Percentiles rank a stretch among this genome's conserved stretches.
These are phyloP conservation scores for Byasa hedistus DNA, from an alignment of 2,888 invertebrate species.

Conservation along the genomic window DNA sequence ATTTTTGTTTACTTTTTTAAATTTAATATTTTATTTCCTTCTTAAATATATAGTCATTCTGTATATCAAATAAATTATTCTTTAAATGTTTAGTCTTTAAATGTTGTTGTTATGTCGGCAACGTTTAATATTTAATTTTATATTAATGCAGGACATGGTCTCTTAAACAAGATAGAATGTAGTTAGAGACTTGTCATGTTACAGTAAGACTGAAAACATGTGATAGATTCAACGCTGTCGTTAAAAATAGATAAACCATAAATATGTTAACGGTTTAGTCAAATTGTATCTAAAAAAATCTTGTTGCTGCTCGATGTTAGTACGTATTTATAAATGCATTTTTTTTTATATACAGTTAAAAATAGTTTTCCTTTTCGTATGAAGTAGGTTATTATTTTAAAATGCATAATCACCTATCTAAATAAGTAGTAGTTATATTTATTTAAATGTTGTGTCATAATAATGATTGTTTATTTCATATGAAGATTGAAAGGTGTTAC, in stretches of 20 bases:
- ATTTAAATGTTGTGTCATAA: not conserved
- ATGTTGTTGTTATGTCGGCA: no score
- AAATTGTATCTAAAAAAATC: not conserved
- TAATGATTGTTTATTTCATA: not conserved
- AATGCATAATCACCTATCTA: no score
- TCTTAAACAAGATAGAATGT: not conserved
- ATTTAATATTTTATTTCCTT: no score
- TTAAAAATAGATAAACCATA: not conserved
- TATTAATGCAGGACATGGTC: no score
- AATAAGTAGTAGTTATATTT: not conserved
- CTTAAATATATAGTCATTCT: no score
- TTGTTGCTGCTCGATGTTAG: not conserved
- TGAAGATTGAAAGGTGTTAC: not conserved
- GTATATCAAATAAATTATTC: no score
- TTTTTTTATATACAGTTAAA: not conserved
- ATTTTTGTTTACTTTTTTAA: no score
- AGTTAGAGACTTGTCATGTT: not conserved
- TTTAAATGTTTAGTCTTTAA: no score
- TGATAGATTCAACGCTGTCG: not conserved
- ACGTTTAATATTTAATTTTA: no score
- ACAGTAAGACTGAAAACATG: not conserved
- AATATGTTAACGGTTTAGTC: not conserved
- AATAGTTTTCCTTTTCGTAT: not conserved
- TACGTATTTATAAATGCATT: not conserved
- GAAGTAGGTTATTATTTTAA: not conserved